Evolutionary conservation across 2,113 vertebrate genomes (phyloP).

Genomic region (Poicephalus gulielmi): DNA sequence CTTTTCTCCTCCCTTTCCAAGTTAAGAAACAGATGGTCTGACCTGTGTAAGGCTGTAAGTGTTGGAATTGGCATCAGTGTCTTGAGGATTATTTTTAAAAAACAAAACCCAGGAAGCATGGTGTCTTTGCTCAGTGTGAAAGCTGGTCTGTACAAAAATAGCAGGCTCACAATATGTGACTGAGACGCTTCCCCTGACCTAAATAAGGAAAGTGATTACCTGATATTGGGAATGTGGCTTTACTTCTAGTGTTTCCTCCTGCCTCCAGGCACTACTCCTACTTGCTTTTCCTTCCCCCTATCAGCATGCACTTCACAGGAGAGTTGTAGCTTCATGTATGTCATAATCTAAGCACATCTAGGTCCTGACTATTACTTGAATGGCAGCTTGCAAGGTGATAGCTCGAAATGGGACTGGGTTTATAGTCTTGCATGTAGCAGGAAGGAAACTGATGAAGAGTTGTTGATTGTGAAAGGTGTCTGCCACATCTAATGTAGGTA

Average conservation of each 20-base stretch:
- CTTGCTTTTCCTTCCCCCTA: not conserved
- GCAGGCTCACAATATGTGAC: conserved; percentile 27
- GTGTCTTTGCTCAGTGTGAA: conserved; percentile 47
- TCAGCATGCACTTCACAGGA: not conserved
- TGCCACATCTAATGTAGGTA: not conserved
- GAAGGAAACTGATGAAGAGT: not conserved
- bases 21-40: conserved; percentile 50
- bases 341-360: not conserved
- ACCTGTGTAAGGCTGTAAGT: conserved; percentile 13
- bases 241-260: not conserved
- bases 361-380: not conserved
- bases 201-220: conserved; percentile 47
- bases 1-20: not conserved
- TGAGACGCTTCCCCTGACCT: conserved; percentile 23
- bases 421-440: not conserved
- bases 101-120: conserved; percentile 46
- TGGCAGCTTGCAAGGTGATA: not conserved
- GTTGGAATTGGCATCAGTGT: conserved; percentile 53
- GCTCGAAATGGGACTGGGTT: not conserved
- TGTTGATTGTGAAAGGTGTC: not conserved
- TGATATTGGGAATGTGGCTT: not conserved
- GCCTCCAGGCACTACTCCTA: not conserved
- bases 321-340: not conserved
- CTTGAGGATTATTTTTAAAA: conserved; percentile 40
- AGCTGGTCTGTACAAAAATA: conserved; percentile 59